Evolutionary conservation across 2,113 vertebrate genomes (phyloP).

Genomic region (Mormyrus lacerda): DNA sequence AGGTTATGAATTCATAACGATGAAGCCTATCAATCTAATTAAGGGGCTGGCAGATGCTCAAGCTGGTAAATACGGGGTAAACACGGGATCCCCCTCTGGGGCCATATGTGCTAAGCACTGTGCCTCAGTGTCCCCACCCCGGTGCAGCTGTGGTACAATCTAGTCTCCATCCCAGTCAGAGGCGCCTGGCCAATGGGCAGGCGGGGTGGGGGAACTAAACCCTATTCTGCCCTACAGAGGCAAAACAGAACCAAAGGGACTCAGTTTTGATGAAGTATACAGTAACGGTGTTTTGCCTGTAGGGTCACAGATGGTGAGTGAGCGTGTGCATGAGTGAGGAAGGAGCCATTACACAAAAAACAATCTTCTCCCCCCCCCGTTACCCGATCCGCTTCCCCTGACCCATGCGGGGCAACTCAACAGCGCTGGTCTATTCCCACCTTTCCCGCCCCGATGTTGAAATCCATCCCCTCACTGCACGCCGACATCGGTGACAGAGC

Average conservation of each 20-base stretch:
- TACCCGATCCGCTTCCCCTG: conserved; percentile 21
- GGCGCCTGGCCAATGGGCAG: background rate
- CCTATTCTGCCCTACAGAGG: background rate
- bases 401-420: conserved; percentile 42
- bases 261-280: background rate
- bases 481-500: conserved; percentile 19
- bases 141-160: background rate
- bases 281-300: background rate
- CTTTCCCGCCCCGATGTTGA: conserved; percentile 40
- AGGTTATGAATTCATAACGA: background rate
- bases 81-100: background rate
- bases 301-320: background rate
- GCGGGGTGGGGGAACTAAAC: background rate
- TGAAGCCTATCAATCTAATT: background rate
- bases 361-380: background rate
- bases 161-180: background rate
- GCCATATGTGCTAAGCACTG: background rate
- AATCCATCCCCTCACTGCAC: conserved; percentile 50
- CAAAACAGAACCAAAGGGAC: background rate
- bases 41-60: background rate
- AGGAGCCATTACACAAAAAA: background rate
- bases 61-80: background rate
- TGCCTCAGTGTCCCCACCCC: background rate
- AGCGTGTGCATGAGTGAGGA: background rate
- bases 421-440: conserved; percentile 42